These are phyloP conservation scores for Synergus laeviventris DNA, from an alignment of 2,888 invertebrate species.

Conservation along the genomic window DNA sequence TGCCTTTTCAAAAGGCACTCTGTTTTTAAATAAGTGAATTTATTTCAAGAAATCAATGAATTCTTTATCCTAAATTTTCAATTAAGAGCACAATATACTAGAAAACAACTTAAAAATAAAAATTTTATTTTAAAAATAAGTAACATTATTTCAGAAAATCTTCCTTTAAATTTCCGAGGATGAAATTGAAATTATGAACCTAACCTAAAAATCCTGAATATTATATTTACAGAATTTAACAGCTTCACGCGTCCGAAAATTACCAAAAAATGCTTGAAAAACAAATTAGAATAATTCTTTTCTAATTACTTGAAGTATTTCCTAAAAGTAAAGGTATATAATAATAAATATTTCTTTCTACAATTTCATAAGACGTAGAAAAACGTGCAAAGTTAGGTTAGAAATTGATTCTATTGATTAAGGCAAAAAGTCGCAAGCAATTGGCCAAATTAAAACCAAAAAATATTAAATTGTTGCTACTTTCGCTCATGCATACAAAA, in stretches of 20 bases:
- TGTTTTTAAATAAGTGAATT: too few species aligned
- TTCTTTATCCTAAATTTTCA: neutral
- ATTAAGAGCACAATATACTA: neutral
- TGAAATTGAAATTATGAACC: neutral
- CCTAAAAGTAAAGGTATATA: neutral
- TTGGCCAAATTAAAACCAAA: neutral
- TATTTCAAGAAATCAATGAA: neutral
- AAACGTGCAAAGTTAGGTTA: constrained; percentile 34
- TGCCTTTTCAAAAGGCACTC: neutral
- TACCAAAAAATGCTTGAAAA: neutral
- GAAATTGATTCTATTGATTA: neutral
- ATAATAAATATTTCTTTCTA: neutral
- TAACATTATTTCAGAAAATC: neutral
- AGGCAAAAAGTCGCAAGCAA: neutral
- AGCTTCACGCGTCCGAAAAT: neutral
- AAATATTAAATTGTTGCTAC: neutral
- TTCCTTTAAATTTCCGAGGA: neutral
- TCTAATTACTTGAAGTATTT: neutral
- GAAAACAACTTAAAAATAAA: neutral
- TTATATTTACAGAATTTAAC: neutral
- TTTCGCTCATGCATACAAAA: neutral
- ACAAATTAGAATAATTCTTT: neutral
- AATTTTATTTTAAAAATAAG: neutral
- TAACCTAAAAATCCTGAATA: neutral
- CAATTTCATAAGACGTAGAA: neutral